phyloP scores from a whole-genome alignment of 2,888 invertebrate species.

The Oscheius sp. region DNA sequence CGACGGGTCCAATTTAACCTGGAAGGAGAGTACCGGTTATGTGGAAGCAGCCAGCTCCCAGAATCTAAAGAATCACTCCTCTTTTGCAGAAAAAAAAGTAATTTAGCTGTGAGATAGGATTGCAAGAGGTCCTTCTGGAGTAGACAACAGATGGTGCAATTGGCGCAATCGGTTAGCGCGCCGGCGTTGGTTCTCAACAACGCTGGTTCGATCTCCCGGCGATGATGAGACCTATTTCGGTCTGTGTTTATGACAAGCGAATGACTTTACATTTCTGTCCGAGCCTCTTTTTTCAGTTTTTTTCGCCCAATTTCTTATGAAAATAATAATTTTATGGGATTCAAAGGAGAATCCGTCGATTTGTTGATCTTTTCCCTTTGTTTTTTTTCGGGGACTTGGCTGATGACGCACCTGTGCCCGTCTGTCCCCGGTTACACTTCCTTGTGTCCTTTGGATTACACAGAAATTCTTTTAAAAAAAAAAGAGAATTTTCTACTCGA shows the following conservation, averaged over 20 bases:
- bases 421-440: slow-evolving; percentile 5
- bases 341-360: too few relatives aligned
- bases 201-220: slow-evolving; percentile 28
- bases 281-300: slow-evolving; percentile 22
- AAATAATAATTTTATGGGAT: too few relatives aligned
- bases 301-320: background rate
- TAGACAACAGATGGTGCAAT: background rate
- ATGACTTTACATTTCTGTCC: slow-evolving; percentile 22
- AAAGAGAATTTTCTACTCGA: background rate
- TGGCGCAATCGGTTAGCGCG: slow-evolving; percentile 2
- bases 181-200: too few relatives aligned
- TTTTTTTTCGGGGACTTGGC: background rate
- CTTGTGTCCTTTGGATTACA: slow-evolving; percentile 1
- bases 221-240: slow-evolving; percentile 22
- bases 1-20: slow-evolving; percentile 3
- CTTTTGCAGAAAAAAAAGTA: background rate
- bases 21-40: too few relatives aligned
- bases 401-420: slow-evolving; percentile 2
- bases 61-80: background rate
- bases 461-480: background rate
- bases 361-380: background rate
- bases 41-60: too few relatives aligned
- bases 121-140: background rate
- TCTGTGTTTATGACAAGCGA: slow-evolving; percentile 33
- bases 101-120: too few relatives aligned